Base-by-base conservation (phyloP, 92 coral and sea anemone genomes). In the Plumapathes pennacea region DNA sequence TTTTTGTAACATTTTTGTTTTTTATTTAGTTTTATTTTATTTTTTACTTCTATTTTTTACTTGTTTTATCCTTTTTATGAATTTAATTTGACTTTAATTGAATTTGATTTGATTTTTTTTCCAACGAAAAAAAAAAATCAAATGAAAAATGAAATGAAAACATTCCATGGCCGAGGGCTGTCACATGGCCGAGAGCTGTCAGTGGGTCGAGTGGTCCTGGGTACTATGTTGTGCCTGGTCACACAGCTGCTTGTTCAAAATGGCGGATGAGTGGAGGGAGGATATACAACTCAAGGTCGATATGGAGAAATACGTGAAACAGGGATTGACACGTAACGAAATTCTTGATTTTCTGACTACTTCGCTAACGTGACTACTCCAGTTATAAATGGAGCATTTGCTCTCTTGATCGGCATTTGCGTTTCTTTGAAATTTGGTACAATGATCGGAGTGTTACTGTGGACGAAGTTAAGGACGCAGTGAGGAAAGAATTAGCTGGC, bases 301-400 rank as follows among this genome's bases (percentile, higher is more conserved):
- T 36, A 49, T 63, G 71, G 32, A 31, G 22, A 27, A 10, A 48
- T 62, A 62, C 38, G 71, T 63, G 25, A 18, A 63, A 45, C 71
- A 63, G 49, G 17, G 71, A 18, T 46, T 63, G 32, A 45, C 46
- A 48, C 22, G 71, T 33, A n/a, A 40, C 9, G 59, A 63, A 46
- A 63, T 63, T 20, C 49, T 63, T 44, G 71, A 63, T 14, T 48
- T 63, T 63, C 49, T 63, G 56, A 63, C n/a, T n/a, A n/a, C n/a
- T n/a, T n/a, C n/a, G n/a, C n/a, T n/a, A 10, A 27, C 71, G 71
- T 49, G 71, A 48, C 37, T 63, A 46, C 24, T 48, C 48, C 0
- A 46, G 49, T 32, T 63, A 48, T 32, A 57, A 45, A 18, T 48
- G 71, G 58, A 49, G 71, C 43, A 32, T 63, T 36, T 58, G 59